Conservation (phyloP, 1,140 invertebrate genomes). For the Eriosoma lanigerum region DNA sequence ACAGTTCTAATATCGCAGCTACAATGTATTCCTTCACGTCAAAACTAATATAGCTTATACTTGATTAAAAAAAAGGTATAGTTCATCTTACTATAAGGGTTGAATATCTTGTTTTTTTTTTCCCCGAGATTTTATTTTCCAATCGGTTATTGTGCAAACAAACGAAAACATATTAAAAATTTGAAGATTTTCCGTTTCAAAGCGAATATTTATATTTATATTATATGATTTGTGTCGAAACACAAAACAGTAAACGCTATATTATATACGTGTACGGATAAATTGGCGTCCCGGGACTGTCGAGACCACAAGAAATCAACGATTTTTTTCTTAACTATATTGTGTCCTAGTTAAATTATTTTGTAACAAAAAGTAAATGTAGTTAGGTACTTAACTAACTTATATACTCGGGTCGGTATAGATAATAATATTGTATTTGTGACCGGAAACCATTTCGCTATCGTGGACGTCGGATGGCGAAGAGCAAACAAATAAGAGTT, state of each 20-base stretch:
- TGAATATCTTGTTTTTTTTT: too few species aligned
- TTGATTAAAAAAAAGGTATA: too few species aligned
- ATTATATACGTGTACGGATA: too few species aligned
- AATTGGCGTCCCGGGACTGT: neutral
- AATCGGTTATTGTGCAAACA: neutral
- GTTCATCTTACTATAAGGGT: too few species aligned
- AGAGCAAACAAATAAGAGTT: neutral
- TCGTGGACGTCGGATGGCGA: neutral
- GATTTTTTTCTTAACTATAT: neutral
- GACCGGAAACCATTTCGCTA: slow-evolving; percentile 1
- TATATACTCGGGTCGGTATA: neutral
- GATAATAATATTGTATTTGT: neutral
- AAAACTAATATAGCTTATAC: too few species aligned
- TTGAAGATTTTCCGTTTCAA: too few species aligned
- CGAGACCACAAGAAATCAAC: neutral
- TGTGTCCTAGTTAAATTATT: neutral
- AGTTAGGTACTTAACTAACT: neutral
- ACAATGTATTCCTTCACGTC: too few species aligned
- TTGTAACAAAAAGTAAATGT: neutral
- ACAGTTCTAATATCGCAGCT: too few species aligned
- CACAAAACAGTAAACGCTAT: neutral
- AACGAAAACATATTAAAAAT: too few species aligned
- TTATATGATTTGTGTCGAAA: neutral
- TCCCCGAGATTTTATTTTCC: neutral
- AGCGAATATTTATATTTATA: too few species aligned